Conservation (phyloP, 2,113 vertebrate species). For the Trachemys scripta region DNA sequence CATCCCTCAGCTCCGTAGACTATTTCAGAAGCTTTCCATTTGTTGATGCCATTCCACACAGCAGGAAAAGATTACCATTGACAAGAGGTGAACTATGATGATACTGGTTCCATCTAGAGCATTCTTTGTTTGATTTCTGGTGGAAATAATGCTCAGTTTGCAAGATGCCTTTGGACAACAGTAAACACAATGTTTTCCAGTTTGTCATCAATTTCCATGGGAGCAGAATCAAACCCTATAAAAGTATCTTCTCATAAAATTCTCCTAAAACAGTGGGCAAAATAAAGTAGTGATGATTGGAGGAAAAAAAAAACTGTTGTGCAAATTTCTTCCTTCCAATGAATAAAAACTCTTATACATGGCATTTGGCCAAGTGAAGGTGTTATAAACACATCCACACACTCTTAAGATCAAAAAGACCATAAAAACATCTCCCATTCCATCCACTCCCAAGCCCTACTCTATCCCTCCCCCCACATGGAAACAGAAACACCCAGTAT, state of each 20-base stretch:
- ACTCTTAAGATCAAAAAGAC: neutral
- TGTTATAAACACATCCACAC: accelerated
- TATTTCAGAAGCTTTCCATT: neutral
- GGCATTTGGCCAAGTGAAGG: neutral
- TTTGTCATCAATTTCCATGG: accelerated
- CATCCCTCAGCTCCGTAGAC: neutral
- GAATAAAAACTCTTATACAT: neutral
- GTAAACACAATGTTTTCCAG: accelerated
- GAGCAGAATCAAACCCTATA: neutral
- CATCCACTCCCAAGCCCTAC: neutral
- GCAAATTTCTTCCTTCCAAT: neutral
- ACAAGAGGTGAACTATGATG: neutral
- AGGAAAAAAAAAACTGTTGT: neutral
- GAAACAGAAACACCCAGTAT: neutral
- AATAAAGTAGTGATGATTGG: neutral
- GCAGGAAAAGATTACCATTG: accelerated
- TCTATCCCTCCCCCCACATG: neutral
- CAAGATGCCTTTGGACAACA: neutral
- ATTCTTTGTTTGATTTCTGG: neutral
- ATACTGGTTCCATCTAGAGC: accelerated
- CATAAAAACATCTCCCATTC: neutral
- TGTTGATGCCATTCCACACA: neutral
- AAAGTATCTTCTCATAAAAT: neutral
- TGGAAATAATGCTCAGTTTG: neutral
- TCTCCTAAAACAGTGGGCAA: neutral